These are phyloP conservation scores for Poliocrania exsul DNA, from an alignment of 2,797 vertebrate genomes.

Conservation along the genomic window DNA sequence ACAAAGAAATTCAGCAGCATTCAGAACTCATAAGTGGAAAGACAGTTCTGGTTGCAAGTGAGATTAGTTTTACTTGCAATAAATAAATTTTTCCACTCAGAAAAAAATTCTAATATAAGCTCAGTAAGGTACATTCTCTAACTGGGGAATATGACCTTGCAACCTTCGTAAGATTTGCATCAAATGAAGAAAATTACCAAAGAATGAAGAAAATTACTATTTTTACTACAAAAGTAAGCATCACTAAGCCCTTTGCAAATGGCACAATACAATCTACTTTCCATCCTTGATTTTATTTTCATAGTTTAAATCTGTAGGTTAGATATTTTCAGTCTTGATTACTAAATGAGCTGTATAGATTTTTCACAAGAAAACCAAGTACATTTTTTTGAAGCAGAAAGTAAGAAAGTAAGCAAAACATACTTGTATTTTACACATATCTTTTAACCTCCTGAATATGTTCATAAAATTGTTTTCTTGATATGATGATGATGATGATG, in stretches of 20 bases:
- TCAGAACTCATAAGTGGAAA: background rate
- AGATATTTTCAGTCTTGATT: background rate
- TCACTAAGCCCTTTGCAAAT: background rate
- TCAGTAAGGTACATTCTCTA: background rate
- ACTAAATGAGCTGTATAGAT: background rate
- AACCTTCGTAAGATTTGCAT: background rate
- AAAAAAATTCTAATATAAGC: background rate
- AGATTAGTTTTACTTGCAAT: background rate
- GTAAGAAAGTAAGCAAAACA: background rate
- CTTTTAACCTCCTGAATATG: background rate
- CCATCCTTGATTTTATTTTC: background rate
- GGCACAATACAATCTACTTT: background rate
- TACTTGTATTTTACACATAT: background rate
- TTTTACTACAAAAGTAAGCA: background rate
- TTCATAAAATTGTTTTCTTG: background rate
- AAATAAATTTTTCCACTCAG: background rate
- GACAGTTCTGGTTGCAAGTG: background rate
- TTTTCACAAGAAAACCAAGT: background rate
- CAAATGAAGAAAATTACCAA: background rate
- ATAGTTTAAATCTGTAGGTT: background rate
- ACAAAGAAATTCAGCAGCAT: background rate
- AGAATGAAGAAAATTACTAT: background rate
- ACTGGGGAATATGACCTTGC: background rate
- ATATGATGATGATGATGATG: too few relatives aligned
- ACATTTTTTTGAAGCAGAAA: background rate